phyloP scores from a whole-genome alignment of 2,888 invertebrate genomes.

The Cryptocheilus praepositus region DNA sequence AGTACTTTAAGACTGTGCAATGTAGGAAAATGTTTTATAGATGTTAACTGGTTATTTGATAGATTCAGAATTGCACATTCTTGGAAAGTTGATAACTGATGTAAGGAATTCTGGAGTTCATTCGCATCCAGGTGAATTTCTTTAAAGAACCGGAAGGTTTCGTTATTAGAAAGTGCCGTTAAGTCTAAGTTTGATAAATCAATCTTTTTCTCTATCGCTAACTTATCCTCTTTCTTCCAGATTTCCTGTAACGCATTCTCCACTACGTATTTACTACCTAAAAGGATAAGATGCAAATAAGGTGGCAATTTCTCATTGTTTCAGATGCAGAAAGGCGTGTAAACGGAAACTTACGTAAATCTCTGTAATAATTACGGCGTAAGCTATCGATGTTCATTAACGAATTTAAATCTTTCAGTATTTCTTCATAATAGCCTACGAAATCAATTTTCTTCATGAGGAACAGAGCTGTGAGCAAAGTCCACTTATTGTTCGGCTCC shows the following conservation, averaged over 20 bases:
- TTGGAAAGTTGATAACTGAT: conserved; percentile 76
- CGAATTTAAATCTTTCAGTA: conserved; percentile 60
- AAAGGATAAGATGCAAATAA: conserved; percentile 72
- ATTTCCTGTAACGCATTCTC: conserved; percentile 76
- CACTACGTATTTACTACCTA: conserved; percentile 81
- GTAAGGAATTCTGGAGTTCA: conserved; percentile 76
- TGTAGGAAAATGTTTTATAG: conserved; percentile 76
- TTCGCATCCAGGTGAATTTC: conserved; percentile 80
- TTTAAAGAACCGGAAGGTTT: conserved; percentile 80
- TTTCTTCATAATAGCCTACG: conserved; percentile 71
- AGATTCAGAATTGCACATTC: conserved; percentile 78
- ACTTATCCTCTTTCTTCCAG: conserved; percentile 68
- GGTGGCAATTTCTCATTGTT: conserved; percentile 15
- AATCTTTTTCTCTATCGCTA: conserved; percentile 61
- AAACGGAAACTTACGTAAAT: conserved; percentile 64
- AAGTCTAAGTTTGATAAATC: conserved; percentile 76
- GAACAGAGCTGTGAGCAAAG: conserved; percentile 86
- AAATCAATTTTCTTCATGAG: conserved; percentile 87
- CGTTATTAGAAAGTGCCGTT: conserved; percentile 80
- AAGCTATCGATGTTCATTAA: conserved; percentile 63
- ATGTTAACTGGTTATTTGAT: conserved; percentile 76
- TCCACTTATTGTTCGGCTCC: conserved; percentile 97
- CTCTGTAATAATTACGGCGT: conserved; percentile 67
- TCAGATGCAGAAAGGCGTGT: conserved; percentile 14
- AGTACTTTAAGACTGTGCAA: conserved; percentile 75